These are phyloP conservation scores for Drosophila mauritiana DNA, from an alignment of 1,140 invertebrate species.

Conservation along the genomic window DNA sequence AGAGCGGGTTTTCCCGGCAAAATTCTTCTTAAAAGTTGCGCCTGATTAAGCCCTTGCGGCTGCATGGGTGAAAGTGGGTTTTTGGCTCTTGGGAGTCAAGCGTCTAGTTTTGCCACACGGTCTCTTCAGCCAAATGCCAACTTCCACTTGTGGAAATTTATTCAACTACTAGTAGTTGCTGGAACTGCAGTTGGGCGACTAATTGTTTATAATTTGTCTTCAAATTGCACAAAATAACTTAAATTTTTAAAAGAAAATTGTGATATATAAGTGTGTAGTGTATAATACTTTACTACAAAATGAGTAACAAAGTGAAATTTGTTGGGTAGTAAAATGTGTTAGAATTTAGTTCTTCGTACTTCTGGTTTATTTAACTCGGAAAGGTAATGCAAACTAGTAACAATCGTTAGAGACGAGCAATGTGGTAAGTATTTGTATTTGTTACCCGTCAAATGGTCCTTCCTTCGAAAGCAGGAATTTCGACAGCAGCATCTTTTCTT, in stretches of 20 bases:
- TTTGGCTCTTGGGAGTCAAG: conserved; percentile 1
- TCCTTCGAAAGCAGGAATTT: conserved; percentile 11
- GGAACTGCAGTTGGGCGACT: neutral
- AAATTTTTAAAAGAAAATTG: neutral
- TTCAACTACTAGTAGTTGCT: neutral
- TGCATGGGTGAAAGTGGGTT: conserved; percentile 5
- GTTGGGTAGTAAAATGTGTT: no score
- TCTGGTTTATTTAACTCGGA: no score
- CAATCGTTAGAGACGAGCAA: no score
- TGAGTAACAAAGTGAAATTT: no score
- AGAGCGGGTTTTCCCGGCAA: conserved; percentile 11
- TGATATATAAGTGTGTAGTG: no score
- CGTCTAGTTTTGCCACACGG: neutral
- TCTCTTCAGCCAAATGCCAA: neutral
- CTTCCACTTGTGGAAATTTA: neutral
- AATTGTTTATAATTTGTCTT: conserved; percentile 2
- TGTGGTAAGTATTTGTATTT: neutral
- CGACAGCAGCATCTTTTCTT: conserved; percentile 21
- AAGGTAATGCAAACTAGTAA: neutral
- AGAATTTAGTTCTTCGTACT: no score
- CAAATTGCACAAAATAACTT: neutral
- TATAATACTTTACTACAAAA: no score
- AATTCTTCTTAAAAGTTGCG: conserved; percentile 55
- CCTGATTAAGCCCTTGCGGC: conserved; percentile 63
- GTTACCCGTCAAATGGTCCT: neutral